These are phyloP conservation scores for Tenodera sinensis DNA, from an alignment of 2,888 invertebrate species.

Conservation along the genomic window DNA sequence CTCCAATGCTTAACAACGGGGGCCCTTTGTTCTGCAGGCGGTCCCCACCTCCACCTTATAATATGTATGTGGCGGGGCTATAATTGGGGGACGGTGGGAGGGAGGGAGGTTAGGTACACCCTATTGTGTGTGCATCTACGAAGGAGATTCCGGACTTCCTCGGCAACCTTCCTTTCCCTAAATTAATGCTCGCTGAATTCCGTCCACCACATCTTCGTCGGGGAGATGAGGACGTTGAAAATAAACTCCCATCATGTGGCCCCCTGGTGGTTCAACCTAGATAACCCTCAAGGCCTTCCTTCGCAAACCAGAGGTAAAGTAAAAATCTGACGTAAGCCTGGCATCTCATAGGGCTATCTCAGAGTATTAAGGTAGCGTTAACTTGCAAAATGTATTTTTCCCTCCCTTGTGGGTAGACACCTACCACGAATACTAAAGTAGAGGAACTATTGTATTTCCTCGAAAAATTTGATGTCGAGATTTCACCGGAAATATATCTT, in stretches of 20 bases:
- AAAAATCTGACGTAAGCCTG: too few relatives aligned
- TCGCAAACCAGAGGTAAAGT: neutral
- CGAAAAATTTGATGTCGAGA: too few relatives aligned
- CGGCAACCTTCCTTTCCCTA: slow-evolving; percentile 15
- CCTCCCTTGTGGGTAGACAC: too few relatives aligned
- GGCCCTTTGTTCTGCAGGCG: slow-evolving; percentile 1
- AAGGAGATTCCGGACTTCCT: slow-evolving; percentile 16
- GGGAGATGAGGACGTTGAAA: neutral
- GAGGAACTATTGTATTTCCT: too few relatives aligned
- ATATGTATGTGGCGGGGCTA: slow-evolving; percentile 9
- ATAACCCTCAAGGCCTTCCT: neutral
- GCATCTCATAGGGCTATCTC: too few relatives aligned
- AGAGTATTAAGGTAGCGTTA: too few relatives aligned
- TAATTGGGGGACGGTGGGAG: neutral
- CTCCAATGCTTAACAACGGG: neutral
- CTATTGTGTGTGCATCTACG: neutral
- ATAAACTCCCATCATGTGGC: neutral
- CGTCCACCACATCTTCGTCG: neutral
- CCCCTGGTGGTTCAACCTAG: neutral
- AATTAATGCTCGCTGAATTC: slow-evolving; percentile 20
- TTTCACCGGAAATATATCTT: too few relatives aligned
- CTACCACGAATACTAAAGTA: too few relatives aligned
- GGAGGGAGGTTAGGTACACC: neutral
- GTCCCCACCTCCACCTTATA: slow-evolving; percentile 9
- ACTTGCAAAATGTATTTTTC: too few relatives aligned